Percentiles rank a stretch among this genome's conserved stretches.
Evolutionary conservation across 2,888 invertebrate species (phyloP).

Genomic region (Hirtodrosophila trivittata): DNA sequence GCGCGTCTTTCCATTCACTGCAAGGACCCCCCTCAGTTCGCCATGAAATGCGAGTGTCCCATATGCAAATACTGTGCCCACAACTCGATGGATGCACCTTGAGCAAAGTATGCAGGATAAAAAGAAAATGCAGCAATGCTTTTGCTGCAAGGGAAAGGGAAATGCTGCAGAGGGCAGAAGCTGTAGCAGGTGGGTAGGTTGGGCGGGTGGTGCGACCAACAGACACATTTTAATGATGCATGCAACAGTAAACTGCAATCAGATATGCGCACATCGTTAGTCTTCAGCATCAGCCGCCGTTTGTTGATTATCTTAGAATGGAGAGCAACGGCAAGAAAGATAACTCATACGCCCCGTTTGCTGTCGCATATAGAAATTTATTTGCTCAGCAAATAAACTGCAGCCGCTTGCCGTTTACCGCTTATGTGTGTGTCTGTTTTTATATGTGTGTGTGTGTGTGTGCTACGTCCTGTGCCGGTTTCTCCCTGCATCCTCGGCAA

Average conservation of each 20-base stretch:
- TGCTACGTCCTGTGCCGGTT: slow-evolving; percentile 1
- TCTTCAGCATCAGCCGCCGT: slow-evolving; percentile 74
- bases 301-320: slow-evolving; percentile 76
- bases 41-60: slow-evolving; percentile 31
- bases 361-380: slow-evolving; percentile 65
- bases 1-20: slow-evolving; percentile 63
- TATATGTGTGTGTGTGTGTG: slow-evolving; percentile 12
- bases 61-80: slow-evolving; percentile 69
- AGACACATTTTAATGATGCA: slow-evolving; percentile 82
- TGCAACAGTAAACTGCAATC: slow-evolving; percentile 78
- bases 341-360: slow-evolving; percentile 73
- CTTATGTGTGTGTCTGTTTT: slow-evolving; percentile 8
- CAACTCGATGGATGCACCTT: slow-evolving; percentile 69
- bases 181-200: too few relatives aligned
- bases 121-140: slow-evolving; percentile 68
- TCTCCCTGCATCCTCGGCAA: slow-evolving; percentile 15
- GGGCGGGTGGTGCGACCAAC: slow-evolving; percentile 36
- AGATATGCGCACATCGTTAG: slow-evolving; percentile 79
- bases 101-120: slow-evolving; percentile 69
- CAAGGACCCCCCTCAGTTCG: not conserved
- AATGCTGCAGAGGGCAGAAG: slow-evolving; percentile 9
- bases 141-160: slow-evolving; percentile 18
- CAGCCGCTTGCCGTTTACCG: slow-evolving; percentile 24
- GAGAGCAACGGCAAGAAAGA: slow-evolving; percentile 72
- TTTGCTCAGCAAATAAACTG: slow-evolving; percentile 80